A percentile compares a stretch with the other conserved stretches of the same genome.
Evolutionary conservation across 2,113 vertebrate genomes (phyloP).

Genomic region (Brachyhypopomus gauderio): DNA sequence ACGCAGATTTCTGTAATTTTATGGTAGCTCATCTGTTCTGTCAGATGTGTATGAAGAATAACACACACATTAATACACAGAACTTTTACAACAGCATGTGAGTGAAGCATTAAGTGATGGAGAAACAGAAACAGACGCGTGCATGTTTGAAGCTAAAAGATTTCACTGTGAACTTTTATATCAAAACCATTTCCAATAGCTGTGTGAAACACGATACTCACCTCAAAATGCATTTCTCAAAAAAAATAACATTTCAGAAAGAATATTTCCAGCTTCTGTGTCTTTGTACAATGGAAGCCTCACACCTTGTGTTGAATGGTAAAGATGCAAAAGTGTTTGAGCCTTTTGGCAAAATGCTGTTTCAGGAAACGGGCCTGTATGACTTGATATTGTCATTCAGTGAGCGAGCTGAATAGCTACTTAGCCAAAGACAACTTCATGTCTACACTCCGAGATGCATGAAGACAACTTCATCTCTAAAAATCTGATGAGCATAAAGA

Average conservation of each 20-base stretch:
- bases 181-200: background rate
- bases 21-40: background rate
- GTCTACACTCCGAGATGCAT: background rate
- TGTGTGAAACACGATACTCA: background rate
- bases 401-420: constrained; percentile 4
- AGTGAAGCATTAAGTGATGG: background rate
- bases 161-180: background rate
- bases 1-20: background rate
- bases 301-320: background rate
- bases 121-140: background rate
- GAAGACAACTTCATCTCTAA: background rate
- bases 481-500: no score
- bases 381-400: constrained; percentile 2
- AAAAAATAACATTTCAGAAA: background rate
- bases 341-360: background rate
- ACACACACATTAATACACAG: no score
- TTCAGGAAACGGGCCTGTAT: constrained; percentile 17
- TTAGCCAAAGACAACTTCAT: background rate
- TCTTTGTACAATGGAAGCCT: background rate
- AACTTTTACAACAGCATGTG: background rate
- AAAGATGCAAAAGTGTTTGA: background rate
- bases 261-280: background rate
- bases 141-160: background rate
- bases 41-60: background rate
- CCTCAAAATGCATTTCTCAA: background rate